Evolutionary conservation across 2,113 vertebrate species (phyloP).

Genomic region (Gallinago jamesoni): DNA sequence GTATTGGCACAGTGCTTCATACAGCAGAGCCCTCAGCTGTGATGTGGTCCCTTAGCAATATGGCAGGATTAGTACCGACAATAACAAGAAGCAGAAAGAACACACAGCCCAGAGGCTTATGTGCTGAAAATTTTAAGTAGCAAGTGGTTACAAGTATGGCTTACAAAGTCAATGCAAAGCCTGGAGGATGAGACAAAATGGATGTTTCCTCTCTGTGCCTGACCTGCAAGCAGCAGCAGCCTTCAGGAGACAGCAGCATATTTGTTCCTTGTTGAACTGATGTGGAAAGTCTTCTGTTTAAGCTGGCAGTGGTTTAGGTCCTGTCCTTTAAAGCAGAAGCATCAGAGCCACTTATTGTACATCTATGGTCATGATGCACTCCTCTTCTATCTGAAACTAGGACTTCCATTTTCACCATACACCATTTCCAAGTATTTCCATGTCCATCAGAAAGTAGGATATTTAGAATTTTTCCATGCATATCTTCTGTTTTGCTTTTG

Average conservation of each 20-base stretch:
- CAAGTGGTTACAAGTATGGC: not conserved
- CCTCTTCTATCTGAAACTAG: not conserved
- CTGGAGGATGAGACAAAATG: not conserved
- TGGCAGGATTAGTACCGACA: not conserved
- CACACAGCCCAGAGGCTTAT: not conserved
- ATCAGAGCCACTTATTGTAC: not conserved
- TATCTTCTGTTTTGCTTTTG: not conserved
- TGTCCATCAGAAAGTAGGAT: not conserved
- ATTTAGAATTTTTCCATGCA: not conserved
- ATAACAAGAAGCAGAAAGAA: not conserved
- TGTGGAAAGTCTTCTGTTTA: not conserved
- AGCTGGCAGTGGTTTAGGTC: not conserved
- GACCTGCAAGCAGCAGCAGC: not conserved
- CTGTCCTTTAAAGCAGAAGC: constrained; percentile 1
- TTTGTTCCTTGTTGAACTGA: not conserved
- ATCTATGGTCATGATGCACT: not conserved
- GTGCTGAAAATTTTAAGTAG: not conserved
- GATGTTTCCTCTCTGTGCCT: not conserved
- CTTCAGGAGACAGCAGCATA: not conserved
- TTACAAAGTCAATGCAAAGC: not conserved
- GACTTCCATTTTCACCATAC: not conserved
- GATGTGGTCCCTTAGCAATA: not conserved
- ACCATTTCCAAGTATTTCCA: not conserved
- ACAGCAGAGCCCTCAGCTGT: not conserved
- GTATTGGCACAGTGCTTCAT: not conserved